Percentiles rank a stretch among this genome's conserved stretches.
These are phyloP conservation scores for Chrysotoxum bicinctum DNA, from an alignment of 2,888 invertebrate species.

Conservation along the genomic window DNA sequence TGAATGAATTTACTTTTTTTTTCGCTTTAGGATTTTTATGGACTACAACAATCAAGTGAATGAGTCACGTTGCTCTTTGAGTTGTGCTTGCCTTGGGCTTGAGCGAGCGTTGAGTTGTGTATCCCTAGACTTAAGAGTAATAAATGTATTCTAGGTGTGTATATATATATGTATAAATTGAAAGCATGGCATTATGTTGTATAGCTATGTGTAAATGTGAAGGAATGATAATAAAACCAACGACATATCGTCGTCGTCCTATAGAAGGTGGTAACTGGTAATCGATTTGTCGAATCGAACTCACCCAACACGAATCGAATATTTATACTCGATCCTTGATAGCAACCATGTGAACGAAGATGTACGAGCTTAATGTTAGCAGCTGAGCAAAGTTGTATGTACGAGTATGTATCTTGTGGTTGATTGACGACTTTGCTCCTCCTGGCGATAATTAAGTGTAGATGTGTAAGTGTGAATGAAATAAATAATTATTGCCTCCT, in stretches of 20 bases:
- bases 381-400: background rate
- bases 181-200: background rate
- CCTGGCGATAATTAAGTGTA: background rate
- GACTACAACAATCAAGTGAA: conserved; percentile 42
- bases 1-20: background rate
- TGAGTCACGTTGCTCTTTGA: conserved; percentile 37
- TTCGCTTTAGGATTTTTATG: background rate
- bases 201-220: conserved; percentile 18
- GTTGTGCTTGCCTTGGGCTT: conserved; percentile 21
- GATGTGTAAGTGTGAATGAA: conserved; percentile 16
- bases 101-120: background rate
- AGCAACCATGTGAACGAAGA: conserved; percentile 9
- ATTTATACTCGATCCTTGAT: background rate
- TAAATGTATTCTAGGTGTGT: conserved; percentile 9
- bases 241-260: background rate
- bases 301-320: conserved; percentile 21
- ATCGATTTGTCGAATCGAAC: conserved; percentile 41
- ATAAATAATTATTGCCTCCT: conserved; percentile 38
- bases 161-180: background rate
- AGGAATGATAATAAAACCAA: conserved; percentile 30
- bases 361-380: conserved; percentile 20
- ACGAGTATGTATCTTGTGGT: background rate
- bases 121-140: conserved; percentile 11
- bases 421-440: conserved; percentile 17
- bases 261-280: conserved; percentile 34